phyloP scores from a whole-genome alignment of 2,888 invertebrate genomes.

The Tachina lurida region DNA sequence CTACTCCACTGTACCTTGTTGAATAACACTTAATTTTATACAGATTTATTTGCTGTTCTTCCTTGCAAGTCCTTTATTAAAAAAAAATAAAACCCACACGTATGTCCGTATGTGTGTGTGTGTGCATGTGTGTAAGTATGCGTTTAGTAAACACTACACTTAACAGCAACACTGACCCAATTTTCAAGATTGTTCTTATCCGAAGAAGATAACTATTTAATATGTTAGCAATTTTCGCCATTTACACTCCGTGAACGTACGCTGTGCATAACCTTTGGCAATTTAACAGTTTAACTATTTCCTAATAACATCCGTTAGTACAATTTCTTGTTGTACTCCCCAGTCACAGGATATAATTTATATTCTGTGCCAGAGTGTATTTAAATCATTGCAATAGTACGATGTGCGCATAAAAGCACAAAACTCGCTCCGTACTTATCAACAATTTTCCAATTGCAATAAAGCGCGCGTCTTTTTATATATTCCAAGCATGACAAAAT shows the following conservation, averaged over 20 bases:
- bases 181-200: conserved; percentile 35
- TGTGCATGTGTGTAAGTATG: not conserved
- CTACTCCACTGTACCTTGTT: not conserved
- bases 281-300: conserved; percentile 68
- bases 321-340: conserved; percentile 41
- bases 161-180: conserved; percentile 56
- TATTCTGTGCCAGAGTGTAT: conserved; percentile 61
- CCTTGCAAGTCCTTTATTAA: conserved; percentile 6
- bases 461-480: conserved; percentile 59
- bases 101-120: too few relatives aligned
- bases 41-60: not conserved
- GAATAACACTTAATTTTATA: conserved; percentile 7
- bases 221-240: conserved; percentile 36
- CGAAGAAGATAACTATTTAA: conserved; percentile 8
- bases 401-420: conserved; percentile 2
- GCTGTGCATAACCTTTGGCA: conserved; percentile 61
- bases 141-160: conserved; percentile 27
- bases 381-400: conserved; percentile 62
- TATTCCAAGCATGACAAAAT: conserved; percentile 72
- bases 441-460: conserved; percentile 62
- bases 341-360: conserved; percentile 60
- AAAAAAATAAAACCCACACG: not conserved
- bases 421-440: conserved; percentile 35
- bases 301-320: conserved; percentile 63
- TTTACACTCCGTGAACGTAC: conserved; percentile 20